Conservation (phyloP, 2,797 vertebrate species). For the Pseudotriccus pelzelni region DNA sequence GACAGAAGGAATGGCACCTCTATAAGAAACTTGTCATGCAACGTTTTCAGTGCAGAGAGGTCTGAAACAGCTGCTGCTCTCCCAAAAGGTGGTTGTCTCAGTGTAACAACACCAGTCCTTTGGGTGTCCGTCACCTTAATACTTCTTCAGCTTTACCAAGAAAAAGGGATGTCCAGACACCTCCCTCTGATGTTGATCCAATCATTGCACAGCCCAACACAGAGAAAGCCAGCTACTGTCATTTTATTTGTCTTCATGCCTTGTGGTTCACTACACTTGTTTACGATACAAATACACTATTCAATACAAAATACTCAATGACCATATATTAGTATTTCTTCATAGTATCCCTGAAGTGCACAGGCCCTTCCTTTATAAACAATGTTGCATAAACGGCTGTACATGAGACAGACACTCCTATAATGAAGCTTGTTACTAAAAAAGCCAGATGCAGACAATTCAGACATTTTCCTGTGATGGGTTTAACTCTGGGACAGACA, state of each 20-base stretch:
- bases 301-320: constrained; percentile 76
- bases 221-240: constrained; percentile 41
- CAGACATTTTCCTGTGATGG: background rate
- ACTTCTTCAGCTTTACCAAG: background rate
- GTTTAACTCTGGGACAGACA: background rate
- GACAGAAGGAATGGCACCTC: background rate
- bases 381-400: constrained; percentile 57
- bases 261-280: constrained; percentile 71
- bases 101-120: background rate
- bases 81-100: rapidly evolving
- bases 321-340: constrained; percentile 68
- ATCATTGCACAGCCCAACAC: background rate
- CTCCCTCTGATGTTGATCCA: rapidly evolving
- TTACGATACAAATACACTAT: constrained; percentile 74
- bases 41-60: background rate
- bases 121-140: background rate
- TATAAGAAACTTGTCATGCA: background rate
- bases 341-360: constrained; percentile 70
- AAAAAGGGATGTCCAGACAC: background rate
- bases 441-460: constrained; percentile 22
- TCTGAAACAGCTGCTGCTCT: background rate
- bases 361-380: constrained; percentile 68
- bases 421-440: constrained; percentile 37
- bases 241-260: constrained; percentile 76
- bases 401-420: constrained; percentile 47